Percentiles rank a stretch among this genome's conserved stretches.
Evolutionary conservation across 2,888 invertebrate genomes (phyloP).

Genomic region (Exephanes ischioxanthus): DNA sequence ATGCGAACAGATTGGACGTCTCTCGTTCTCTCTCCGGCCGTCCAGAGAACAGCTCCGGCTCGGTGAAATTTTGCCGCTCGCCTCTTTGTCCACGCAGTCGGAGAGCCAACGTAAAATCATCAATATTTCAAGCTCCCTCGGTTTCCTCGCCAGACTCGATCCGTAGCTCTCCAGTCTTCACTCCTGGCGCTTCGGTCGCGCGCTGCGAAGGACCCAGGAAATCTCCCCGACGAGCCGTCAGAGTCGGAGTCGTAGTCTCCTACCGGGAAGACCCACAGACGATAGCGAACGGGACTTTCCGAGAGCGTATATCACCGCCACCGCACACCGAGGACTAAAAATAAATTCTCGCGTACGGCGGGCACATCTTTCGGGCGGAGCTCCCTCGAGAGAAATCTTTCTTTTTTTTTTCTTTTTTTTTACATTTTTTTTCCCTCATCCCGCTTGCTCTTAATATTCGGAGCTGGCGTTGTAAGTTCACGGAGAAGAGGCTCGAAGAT

Average conservation of each 20-base stretch:
- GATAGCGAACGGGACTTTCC: slow-evolving; percentile 50
- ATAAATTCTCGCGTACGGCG: slow-evolving; percentile 51
- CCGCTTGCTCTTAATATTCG: neutral
- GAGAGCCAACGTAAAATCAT: slow-evolving; percentile 17
- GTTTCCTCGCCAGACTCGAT: neutral
- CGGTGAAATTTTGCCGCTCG: slow-evolving; percentile 26
- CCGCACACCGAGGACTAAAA: slow-evolving; percentile 50
- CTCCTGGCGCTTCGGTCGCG: neutral
- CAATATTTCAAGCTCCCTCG: slow-evolving; percentile 9
- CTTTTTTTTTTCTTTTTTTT: slow-evolving; percentile 6
- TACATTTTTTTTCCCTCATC: neutral
- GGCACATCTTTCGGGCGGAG: slow-evolving; percentile 32
- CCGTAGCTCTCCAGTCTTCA: neutral
- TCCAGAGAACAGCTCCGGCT: slow-evolving; percentile 45
- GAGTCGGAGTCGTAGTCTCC: neutral
- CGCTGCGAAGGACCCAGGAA: neutral
- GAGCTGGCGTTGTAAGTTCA: slow-evolving; percentile 17
- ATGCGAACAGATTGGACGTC: slow-evolving; percentile 55
- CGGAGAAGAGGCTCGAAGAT: slow-evolving; percentile 6
- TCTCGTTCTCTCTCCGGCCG: slow-evolving; percentile 40
- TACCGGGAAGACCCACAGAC: slow-evolving; percentile 26
- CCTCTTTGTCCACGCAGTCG: neutral
- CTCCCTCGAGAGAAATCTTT: slow-evolving; percentile 34
- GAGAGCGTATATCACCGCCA: slow-evolving; percentile 18
- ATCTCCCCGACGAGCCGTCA: neutral